Base-by-base conservation (phyloP, 2,888 invertebrate species). In the Erannis defoliaria region DNA sequence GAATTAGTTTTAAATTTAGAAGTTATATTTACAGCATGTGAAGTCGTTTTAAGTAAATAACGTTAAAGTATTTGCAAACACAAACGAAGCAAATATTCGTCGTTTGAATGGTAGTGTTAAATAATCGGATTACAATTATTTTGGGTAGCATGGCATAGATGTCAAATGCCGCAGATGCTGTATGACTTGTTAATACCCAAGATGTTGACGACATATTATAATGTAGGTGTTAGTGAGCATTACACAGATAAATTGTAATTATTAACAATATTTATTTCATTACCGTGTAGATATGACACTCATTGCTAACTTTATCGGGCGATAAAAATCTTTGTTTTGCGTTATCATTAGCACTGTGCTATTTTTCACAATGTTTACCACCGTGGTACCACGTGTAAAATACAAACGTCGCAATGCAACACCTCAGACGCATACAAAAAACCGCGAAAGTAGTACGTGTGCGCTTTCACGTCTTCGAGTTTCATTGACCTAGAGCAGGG, bases 231-330 rank as follows among this genome's bases (percentile, higher is more conserved):
- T 53, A 62, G 67, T 67, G 62, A 66, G 50, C 58, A 33, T 59
- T 55, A 55, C 55, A 55, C 5, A 50, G 37, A 45, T 50, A 55
- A 46, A n/a, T 26, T 60, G 42, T 43, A 42, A 38, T 59, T 29
- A 26, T 48, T 48, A 58, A 21, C 38, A 40, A 29, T 40, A 51
- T 45, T 58, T 54, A 55, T 53, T 45, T 38, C 42, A 68, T 72
- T 64, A 73, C 56, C 55, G 59, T 70, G 67, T 63, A 71, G 58
- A 72, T 71, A 66, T 70, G 70, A 73, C 67, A 68, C 59, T 64
- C 48, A 55, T 53, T 42, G 26, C 55, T n/a, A 50, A 59, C 58
- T 50, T 45, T 56, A 48, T 37, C 40, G 12, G 16, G 16, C 1
- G 49, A 49, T 37, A 37, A 49, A 18, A 37, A 9, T 14, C 14